Percentiles rank a stretch among this genome's conserved stretches.
These are phyloP conservation scores for Enteromius trimaculatus DNA, from an alignment of 2,797 vertebrate genomes.

Conservation along the genomic window DNA sequence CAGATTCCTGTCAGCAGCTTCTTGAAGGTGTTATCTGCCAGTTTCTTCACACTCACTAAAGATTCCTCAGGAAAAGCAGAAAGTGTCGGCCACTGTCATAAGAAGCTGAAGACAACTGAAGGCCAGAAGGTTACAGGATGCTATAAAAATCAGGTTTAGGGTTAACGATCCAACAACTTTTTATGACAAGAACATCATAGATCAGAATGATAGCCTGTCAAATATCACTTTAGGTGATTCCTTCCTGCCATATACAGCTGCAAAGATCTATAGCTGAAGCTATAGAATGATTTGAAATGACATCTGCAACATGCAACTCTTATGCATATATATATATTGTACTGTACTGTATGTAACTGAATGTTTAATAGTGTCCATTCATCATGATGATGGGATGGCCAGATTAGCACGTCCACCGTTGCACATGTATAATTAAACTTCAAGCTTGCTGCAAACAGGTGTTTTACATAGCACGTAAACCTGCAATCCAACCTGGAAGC, in stretches of 20 bases:
- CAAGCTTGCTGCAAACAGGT: slow-evolving; percentile 71
- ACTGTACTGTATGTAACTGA: slow-evolving; percentile 11
- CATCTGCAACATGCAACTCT: not conserved
- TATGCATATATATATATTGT: not conserved
- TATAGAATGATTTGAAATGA: not conserved
- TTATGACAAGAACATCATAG: slow-evolving; percentile 33
- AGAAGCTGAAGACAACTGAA: slow-evolving; percentile 4
- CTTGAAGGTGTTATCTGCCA: slow-evolving; percentile 23
- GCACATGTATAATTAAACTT: slow-evolving; percentile 77
- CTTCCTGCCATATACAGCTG: not conserved
- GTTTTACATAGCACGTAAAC: slow-evolving; percentile 72
- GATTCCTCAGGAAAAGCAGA: slow-evolving; percentile 15
- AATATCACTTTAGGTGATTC: not conserved
- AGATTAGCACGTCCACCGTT: slow-evolving; percentile 61
- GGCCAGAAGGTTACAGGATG: slow-evolving; percentile 16
- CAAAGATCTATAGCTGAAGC: slow-evolving; percentile 5
- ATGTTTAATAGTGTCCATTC: slow-evolving; percentile 52
- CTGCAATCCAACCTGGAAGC: slow-evolving; percentile 74
- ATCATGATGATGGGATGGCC: slow-evolving; percentile 68
- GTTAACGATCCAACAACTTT: slow-evolving; percentile 34
- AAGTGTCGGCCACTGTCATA: slow-evolving; percentile 2
- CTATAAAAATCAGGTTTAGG: slow-evolving; percentile 11
- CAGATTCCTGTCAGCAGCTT: slow-evolving; percentile 55
- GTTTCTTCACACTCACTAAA: slow-evolving; percentile 35
- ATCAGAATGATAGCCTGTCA: slow-evolving; percentile 27